A percentile compares a stretch with the other conserved stretches of the same genome.
These are phyloP conservation scores for Mus pahari DNA, from an alignment of 2,113 vertebrate species.

Conservation along the genomic window DNA sequence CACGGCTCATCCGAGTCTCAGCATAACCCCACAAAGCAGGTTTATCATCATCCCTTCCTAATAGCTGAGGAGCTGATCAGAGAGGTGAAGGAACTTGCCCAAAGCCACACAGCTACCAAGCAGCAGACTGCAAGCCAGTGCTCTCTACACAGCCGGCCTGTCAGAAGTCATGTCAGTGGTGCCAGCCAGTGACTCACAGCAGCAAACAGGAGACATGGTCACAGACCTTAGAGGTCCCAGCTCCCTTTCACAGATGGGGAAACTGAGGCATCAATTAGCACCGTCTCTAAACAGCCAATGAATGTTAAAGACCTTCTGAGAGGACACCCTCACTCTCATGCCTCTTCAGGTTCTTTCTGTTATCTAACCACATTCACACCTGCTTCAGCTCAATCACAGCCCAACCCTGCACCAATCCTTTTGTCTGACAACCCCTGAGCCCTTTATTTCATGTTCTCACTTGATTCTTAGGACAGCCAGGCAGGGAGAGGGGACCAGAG, in stretches of 20 bases:
- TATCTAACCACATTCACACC: not conserved
- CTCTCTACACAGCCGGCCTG: not conserved
- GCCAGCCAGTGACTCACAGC: accelerated
- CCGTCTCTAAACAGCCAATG: no score
- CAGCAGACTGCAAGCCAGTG: not conserved
- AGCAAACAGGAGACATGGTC: accelerated
- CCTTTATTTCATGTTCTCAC: not conserved
- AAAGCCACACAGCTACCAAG: not conserved
- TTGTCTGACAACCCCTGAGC: not conserved
- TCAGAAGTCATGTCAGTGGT: not conserved
- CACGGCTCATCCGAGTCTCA: not conserved
- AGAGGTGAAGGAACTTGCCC: not conserved
- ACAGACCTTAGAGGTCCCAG: not conserved
- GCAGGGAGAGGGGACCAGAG: not conserved
- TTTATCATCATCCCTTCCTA: not conserved
- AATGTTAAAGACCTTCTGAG: not conserved
- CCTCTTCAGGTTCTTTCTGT: constrained; percentile 25
- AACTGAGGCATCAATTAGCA: not conserved
- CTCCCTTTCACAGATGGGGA: not conserved
- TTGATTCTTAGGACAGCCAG: not conserved
- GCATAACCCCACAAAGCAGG: not conserved
- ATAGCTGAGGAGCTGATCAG: not conserved
- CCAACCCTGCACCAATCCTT: not conserved
- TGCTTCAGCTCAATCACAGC: not conserved
- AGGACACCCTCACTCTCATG: not conserved